Conservation (phyloP, 2,797 vertebrate genomes). For the Natrix natrix region DNA sequence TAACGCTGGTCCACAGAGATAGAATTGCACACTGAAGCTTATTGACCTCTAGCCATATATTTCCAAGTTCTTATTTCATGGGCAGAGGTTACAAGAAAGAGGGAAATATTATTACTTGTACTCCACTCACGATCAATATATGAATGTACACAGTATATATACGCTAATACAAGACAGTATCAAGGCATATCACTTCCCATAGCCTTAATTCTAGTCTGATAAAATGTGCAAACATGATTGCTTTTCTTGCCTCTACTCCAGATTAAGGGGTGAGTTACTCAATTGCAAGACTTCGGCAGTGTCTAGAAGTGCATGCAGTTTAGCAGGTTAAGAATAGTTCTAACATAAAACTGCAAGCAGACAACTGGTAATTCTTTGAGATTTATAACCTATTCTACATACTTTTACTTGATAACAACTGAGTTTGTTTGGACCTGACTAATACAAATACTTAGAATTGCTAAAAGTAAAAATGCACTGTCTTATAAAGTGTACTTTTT, state of each 20-base stretch:
- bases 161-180: neutral
- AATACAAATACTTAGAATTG: neutral
- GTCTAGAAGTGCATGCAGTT: neutral
- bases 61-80: neutral
- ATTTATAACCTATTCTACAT: neutral
- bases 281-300: neutral
- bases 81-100: neutral
- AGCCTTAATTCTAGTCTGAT: neutral
- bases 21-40: conserved; percentile 47
- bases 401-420: neutral
- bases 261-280: neutral
- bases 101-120: conserved; percentile 9
- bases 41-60: conserved; percentile 47
- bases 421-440: neutral
- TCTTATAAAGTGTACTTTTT: neutral
- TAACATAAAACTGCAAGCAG: neutral
- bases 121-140: neutral
- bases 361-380: neutral
- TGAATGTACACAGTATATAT: neutral
- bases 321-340: neutral
- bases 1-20: conserved; percentile 29
- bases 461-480: neutral
- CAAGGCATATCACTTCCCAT: neutral
- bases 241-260: neutral
- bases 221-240: neutral